phyloP scores from a whole-genome alignment of 2,888 invertebrate species.

The Epinotia nisella region DNA sequence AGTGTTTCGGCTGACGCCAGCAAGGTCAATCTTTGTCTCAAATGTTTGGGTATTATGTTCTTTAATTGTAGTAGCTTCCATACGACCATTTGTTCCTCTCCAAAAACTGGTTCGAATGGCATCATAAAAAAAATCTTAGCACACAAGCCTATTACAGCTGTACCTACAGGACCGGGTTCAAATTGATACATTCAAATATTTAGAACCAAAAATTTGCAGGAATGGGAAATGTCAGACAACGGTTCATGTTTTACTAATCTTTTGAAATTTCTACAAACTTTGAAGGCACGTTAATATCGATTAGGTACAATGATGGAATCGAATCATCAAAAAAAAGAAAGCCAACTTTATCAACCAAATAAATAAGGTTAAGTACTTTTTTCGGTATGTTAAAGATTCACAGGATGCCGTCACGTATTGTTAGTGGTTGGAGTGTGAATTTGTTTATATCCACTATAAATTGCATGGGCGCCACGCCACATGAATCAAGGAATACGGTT shows the following conservation, averaged over 20 bases:
- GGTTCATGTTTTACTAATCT: background rate
- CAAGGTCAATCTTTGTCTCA: too few species aligned
- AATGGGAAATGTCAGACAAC: too few species aligned
- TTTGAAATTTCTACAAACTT: background rate
- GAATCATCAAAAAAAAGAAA: conserved; percentile 41
- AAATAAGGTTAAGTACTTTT: conserved; percentile 43
- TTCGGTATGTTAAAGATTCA: conserved; percentile 30
- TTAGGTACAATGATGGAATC: conserved; percentile 33
- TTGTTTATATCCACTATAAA: conserved; percentile 42
- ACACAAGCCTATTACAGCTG: too few species aligned
- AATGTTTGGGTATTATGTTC: too few species aligned
- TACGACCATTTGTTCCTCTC: too few species aligned
- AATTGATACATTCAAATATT: too few species aligned
- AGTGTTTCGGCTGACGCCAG: too few species aligned
- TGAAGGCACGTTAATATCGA: conserved; percentile 24
- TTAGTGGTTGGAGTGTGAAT: conserved; percentile 34
- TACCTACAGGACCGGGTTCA: background rate
- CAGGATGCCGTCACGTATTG: conserved; percentile 24
- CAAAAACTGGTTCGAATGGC: too few species aligned
- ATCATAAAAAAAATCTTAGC: too few species aligned
- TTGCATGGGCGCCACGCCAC: conserved; percentile 28
- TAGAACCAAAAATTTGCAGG: too few species aligned
- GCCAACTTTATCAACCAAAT: conserved; percentile 30
- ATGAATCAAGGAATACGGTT: conserved; percentile 41
- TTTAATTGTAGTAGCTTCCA: too few species aligned